Conservation (phyloP, 2,888 invertebrate species). For the Ischnura elegans region DNA sequence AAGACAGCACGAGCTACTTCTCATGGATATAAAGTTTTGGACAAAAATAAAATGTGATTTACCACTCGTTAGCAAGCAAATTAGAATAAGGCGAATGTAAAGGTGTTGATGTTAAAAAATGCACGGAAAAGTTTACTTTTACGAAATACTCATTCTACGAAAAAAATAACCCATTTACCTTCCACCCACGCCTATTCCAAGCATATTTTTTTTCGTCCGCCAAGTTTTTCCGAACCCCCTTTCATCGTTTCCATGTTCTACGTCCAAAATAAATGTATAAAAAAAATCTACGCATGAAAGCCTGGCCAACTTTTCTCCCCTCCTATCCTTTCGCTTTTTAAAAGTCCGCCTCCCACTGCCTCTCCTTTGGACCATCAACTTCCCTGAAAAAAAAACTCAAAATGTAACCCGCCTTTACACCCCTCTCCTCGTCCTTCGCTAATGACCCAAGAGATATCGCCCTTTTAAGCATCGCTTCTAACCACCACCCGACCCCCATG, state of each 20-base stretch:
- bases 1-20: too few species aligned
- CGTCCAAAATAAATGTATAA: background rate
- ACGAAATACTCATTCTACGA: too few species aligned
- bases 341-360: background rate
- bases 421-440: background rate
- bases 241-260: slow-evolving; percentile 3
- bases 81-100: too few species aligned
- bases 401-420: too few species aligned
- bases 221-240: slow-evolving; percentile 11
- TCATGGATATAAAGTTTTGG: too few species aligned
- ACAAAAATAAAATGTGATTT: too few species aligned
- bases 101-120: too few species aligned
- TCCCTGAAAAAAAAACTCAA: background rate
- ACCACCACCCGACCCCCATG: background rate
- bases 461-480: background rate
- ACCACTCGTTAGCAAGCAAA: too few species aligned
- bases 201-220: background rate
- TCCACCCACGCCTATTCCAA: background rate
- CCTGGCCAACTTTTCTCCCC: too few species aligned
- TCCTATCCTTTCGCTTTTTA: background rate
- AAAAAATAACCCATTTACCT: background rate
- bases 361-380: background rate
- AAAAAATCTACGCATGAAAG: too few species aligned
- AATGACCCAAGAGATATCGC: background rate
- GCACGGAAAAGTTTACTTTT: too few species aligned